Base-by-base conservation (phyloP, 2,888 invertebrate genomes). In the Ophion slaviceki region DNA sequence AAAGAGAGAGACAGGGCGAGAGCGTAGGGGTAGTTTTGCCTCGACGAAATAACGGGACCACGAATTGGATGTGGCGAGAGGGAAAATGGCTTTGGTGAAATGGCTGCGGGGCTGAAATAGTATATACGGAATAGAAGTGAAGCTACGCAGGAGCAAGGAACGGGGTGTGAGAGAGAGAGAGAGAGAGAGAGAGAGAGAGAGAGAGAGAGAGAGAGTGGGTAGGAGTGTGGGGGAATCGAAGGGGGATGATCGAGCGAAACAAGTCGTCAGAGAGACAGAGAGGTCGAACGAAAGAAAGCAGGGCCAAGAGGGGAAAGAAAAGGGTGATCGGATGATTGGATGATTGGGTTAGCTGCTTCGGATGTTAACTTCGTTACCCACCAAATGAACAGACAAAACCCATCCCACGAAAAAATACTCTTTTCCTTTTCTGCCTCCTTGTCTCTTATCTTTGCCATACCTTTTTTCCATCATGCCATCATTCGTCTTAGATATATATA, bases 321-420 rank as follows among this genome's bases (percentile, higher is more conserved):
- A 80, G 87, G 83, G 82, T 62, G 83, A 89, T 82, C 82, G 88
- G 89, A 89, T 90, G 91, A 91, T 91, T 91, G 92, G 91, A 90
- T 92, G 91, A 92, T 92, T 92, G 90, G 90, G 90, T 92, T 92
- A 92, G 90, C 89, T 88, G 89, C 89, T 90, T 90, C 90, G 89
- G 86, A 86, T 90, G 86, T 89, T 91, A 92, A 93, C 92, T 92
- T 90, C 88, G 91, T 92, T 93, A 92, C 88, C 89, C 89, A 86
- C 87, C 89, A 90, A 92, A 92, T 91, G 91, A 90, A 90, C 90
- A 90, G 90, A 90, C 90, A 91, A 90, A 92, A 89, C 87, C 89
- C 85, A 86, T 82, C 86, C 88, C 62, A 59, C 28, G 68, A 64
- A 53, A 67, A 68, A 81, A 80, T 57, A 79, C 71, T 53, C 61